Percentiles rank a stretch among this genome's conserved stretches.
Conservation (phyloP, 2,113 vertebrate genomes). For the Mus musculus region DNA sequence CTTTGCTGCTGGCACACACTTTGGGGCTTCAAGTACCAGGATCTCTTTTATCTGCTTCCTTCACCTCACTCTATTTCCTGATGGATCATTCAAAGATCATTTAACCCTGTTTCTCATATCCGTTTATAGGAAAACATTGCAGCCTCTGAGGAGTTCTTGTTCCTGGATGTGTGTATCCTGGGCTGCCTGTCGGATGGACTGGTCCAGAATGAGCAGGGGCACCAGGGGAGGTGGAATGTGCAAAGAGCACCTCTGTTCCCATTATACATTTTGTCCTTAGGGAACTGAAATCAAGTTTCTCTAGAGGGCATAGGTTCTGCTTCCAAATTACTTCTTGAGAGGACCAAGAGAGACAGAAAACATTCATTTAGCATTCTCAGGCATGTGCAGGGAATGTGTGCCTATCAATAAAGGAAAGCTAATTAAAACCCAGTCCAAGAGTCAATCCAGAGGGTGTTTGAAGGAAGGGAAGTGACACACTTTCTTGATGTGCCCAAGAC, state of each 20-base stretch:
- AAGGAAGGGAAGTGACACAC: not conserved
- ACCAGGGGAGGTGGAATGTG: fast-evolving
- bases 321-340: constrained; percentile 47
- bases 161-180: not conserved
- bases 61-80: not conserved
- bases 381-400: not conserved
- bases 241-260: not conserved
- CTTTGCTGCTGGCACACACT: not conserved
- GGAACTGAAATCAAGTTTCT: constrained; percentile 34
- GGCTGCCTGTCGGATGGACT: not conserved
- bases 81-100: not conserved
- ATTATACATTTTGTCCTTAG: not conserved
- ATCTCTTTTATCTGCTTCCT: not conserved
- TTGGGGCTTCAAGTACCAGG: not conserved
- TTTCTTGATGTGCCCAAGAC: constrained; percentile 19
- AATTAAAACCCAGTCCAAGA: constrained; percentile 58
- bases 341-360: not conserved
- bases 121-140: not conserved
- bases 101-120: not conserved
- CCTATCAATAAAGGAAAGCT: constrained; percentile 53
- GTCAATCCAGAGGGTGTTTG: constrained; percentile 6
- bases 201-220: not conserved
- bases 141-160: not conserved
- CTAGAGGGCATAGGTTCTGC: not conserved
- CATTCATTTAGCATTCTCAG: not conserved